Base-by-base conservation (phyloP, 2,797 vertebrate species). In the Aeoliscus strigatus region DNA sequence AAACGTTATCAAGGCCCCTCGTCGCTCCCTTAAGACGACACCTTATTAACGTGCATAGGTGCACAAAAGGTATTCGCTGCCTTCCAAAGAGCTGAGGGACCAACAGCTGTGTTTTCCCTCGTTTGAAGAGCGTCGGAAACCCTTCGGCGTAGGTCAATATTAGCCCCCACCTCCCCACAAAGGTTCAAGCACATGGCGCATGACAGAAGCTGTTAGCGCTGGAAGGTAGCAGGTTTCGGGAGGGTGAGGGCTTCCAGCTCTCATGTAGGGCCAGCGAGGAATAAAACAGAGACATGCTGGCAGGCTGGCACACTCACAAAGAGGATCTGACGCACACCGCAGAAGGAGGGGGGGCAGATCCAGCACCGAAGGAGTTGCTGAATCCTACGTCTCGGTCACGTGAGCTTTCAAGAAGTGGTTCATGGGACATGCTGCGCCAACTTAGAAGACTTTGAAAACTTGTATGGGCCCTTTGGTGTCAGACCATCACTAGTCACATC, bases 151-250 rank as follows among this genome's bases (percentile, higher is more conserved):
- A 45, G 66, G 76, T 73, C 80, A 70, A 80, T 80, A 70, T 71
- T 66, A 62, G 60, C 55, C 50, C 42, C 26, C 48, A 58, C 55
- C 50, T 40, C 26, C 48, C 33, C 23, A 75, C 63, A 78, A 56
- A 63, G 45, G 66, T 51, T 67, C 49, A 51, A 29, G 50, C 40
- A 49, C 65, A 68, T 39, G 34, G 41, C 29, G 27, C 37, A 47
- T 80, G 83, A 87, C 80, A 75, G 76, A 73, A 70, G 64, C 69
- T 60, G 25, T 61, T 66, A 59, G 39, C 23, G 52, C 79, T 75
- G 63, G 70, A 65, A 82, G 78, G 65, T 77, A 77, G 16, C 27
- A 7, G 42, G 72, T 73, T 64, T 63, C 48, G 58, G 70, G 51
- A 50, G 63, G 43, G 53, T 60, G 63, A 77, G 49, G 57, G 49